A percentile compares a stretch with the other conserved stretches of the same genome.
Conservation (phyloP, 2,888 invertebrate genomes). For the Stenurella melanura region DNA sequence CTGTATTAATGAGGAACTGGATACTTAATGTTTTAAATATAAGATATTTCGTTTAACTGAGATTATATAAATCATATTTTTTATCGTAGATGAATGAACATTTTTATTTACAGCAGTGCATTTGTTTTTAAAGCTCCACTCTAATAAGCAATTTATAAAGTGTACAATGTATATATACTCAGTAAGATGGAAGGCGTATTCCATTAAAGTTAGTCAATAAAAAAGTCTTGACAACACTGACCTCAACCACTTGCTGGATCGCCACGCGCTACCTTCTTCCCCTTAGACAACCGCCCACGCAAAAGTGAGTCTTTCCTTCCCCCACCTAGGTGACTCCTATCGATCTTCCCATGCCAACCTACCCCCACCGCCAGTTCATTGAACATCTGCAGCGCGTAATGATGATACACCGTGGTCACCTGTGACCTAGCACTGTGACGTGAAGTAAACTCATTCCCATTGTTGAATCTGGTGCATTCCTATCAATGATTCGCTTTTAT, state of each 20-base stretch:
- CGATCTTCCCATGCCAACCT: constrained; percentile 56
- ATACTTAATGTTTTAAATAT: too few relatives aligned
- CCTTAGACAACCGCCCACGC: constrained; percentile 69
- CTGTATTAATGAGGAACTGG: too few relatives aligned
- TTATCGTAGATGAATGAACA: neutral
- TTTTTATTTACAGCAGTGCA: too few relatives aligned
- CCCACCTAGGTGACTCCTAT: constrained; percentile 57
- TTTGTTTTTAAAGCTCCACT: neutral
- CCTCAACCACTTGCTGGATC: constrained; percentile 52
- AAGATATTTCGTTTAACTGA: too few relatives aligned
- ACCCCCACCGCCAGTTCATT: constrained; percentile 64
- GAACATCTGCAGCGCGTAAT: constrained; percentile 63
- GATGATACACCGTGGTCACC: constrained; percentile 60
- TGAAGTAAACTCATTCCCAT: constrained; percentile 11
- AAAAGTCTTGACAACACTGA: constrained; percentile 4
- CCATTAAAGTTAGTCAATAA: neutral
- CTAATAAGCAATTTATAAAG: neutral
- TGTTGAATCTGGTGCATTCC: constrained; percentile 23
- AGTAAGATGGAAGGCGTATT: neutral
- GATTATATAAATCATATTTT: neutral
- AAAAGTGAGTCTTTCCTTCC: constrained; percentile 69
- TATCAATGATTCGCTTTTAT: constrained; percentile 6
- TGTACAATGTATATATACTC: neutral
- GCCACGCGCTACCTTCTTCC: constrained; percentile 64
- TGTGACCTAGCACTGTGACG: constrained; percentile 53